A percentile compares a stretch with the other conserved stretches of the same genome.
These are phyloP conservation scores for Drosophila subpulchrella DNA, from an alignment of 1,140 invertebrate species.

Conservation along the genomic window DNA sequence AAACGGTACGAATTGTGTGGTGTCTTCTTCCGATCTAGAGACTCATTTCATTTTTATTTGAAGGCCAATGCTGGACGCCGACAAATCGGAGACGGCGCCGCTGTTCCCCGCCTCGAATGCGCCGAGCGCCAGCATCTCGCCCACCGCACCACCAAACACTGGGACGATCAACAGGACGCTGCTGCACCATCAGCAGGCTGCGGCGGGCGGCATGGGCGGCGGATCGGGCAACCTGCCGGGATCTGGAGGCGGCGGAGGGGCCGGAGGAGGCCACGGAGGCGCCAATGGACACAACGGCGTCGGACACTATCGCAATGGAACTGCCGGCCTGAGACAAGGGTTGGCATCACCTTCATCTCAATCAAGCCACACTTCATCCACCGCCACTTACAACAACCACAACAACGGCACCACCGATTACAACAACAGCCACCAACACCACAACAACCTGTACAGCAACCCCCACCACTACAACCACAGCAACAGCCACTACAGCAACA, in stretches of 20 bases:
- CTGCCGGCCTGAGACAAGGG: constrained; percentile 83
- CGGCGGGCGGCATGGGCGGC: constrained; percentile 26
- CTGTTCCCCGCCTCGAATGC: constrained; percentile 80
- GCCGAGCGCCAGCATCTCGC: constrained; percentile 80
- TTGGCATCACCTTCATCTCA: constrained; percentile 77
- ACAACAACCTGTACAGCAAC: constrained; percentile 61
- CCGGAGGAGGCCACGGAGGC: constrained; percentile 20
- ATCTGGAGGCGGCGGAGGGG: constrained; percentile 38
- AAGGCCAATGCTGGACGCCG: constrained; percentile 72
- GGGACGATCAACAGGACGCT: constrained; percentile 83
- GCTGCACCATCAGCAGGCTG: constrained; percentile 80
- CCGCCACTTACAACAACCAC: constrained; percentile 66
- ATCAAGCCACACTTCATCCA: constrained; percentile 73
- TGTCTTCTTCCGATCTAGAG: not conserved
- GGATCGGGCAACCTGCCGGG: constrained; percentile 54
- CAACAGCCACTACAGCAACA: constrained; percentile 53
- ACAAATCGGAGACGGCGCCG: constrained; percentile 80
- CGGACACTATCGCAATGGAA: constrained; percentile 68
- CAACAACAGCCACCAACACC: constrained; percentile 53
- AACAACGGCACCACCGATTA: constrained; percentile 59
- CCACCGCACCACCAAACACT: constrained; percentile 73
- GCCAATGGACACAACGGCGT: constrained; percentile 52
- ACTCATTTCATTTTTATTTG: not conserved
- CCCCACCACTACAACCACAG: constrained; percentile 45
- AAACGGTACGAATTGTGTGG: constrained; percentile 85